A percentile compares a stretch with the other conserved stretches of the same genome.
phyloP scores from a whole-genome alignment of 2,888 invertebrate species.

The Synergus gifuensis region DNA sequence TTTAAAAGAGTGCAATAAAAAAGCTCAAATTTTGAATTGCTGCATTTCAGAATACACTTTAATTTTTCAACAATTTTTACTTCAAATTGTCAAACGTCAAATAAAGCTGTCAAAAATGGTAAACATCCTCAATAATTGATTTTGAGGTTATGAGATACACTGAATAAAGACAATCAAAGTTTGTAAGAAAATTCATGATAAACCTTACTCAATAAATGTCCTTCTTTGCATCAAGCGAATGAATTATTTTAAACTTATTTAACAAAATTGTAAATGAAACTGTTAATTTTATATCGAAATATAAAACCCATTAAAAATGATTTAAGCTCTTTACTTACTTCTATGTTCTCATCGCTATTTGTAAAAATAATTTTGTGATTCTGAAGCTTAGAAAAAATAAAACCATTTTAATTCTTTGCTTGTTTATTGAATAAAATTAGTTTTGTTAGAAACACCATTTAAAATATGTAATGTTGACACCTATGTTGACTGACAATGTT shows the following conservation, averaged over 20 bases:
- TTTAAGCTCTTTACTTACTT: not conserved
- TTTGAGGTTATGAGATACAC: not conserved
- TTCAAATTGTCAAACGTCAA: not conserved
- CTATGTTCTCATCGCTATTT: not conserved
- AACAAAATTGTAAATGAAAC: not conserved
- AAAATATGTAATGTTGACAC: not conserved
- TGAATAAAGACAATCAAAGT: not conserved
- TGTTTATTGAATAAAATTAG: too few species aligned
- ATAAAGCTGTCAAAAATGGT: not conserved
- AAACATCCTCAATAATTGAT: not conserved
- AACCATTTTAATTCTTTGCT: too few species aligned
- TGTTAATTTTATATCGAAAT: not conserved
- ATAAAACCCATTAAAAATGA: not conserved
- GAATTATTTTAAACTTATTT: not conserved
- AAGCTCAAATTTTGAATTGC: too few species aligned
- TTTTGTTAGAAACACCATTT: not conserved
- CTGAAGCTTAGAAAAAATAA: not conserved
- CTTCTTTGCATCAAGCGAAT: not conserved
- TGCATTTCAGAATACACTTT: too few species aligned
- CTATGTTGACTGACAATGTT: not conserved
- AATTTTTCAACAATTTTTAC: not conserved
- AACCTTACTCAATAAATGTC: not conserved
- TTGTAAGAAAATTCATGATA: not conserved
- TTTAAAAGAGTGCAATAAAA: too few species aligned
- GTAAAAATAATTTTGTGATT: not conserved